phyloP scores from a whole-genome alignment of 2,888 invertebrate species.

The Perizoma flavofasciatum region DNA sequence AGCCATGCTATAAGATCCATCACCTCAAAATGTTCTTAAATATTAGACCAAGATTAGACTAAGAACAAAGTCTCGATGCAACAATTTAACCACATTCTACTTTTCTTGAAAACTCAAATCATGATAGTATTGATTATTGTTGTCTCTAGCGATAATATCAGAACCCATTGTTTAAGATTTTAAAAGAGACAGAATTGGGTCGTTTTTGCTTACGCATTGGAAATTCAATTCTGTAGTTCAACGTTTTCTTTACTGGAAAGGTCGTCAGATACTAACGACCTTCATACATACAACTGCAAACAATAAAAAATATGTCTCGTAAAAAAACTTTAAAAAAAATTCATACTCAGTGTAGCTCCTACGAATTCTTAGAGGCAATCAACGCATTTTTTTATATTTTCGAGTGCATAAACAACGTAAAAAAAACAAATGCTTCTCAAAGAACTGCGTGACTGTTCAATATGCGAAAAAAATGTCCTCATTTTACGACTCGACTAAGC shows the following conservation, averaged over 20 bases:
- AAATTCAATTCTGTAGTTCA: neutral
- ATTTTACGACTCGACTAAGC: slow-evolving; percentile 42
- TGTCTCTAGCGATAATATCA: slow-evolving; percentile 7
- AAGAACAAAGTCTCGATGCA: neutral
- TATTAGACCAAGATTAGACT: too few relatives aligned
- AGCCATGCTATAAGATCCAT: too few relatives aligned
- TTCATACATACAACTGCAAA: too few relatives aligned
- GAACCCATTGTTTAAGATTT: slow-evolving; percentile 11
- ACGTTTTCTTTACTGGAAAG: too few relatives aligned
- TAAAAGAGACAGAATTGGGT: slow-evolving; percentile 15
- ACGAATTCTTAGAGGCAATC: too few relatives aligned
- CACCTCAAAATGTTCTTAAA: too few relatives aligned
- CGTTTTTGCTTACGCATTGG: neutral
- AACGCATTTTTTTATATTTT: too few relatives aligned
- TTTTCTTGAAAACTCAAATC: slow-evolving; percentile 8
- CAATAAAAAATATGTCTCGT: too few relatives aligned
- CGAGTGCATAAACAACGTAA: too few relatives aligned
- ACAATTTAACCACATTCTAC: neutral
- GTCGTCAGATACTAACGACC: too few relatives aligned
- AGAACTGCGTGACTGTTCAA: slow-evolving; percentile 17
- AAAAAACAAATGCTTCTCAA: neutral
- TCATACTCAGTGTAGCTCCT: too few relatives aligned
- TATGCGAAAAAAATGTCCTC: slow-evolving; percentile 30
- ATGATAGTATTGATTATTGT: slow-evolving; percentile 11
- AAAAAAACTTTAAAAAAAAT: too few relatives aligned